Evolutionary conservation across 2,113 vertebrate genomes (phyloP).

Genomic region (Neodon shergylaensis): DNA sequence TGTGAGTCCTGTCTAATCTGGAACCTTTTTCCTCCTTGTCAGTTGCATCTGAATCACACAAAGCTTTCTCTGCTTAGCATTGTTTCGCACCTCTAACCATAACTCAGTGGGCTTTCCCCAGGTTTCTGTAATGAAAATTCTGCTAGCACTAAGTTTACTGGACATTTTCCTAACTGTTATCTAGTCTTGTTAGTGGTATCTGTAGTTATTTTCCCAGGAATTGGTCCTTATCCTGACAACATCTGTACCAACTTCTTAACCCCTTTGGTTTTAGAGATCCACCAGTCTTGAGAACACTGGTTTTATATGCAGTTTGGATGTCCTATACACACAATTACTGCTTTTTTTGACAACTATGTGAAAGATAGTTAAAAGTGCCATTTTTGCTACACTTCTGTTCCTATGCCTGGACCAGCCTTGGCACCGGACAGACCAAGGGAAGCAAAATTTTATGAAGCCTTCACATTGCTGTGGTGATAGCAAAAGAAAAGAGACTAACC

Average conservation of each 20-base stretch:
- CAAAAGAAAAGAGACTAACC: background rate
- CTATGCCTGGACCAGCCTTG: background rate
- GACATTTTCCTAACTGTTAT: background rate
- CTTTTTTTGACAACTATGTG: background rate
- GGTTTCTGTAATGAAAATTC: background rate
- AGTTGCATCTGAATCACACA: background rate
- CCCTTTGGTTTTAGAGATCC: background rate
- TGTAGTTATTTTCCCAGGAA: background rate
- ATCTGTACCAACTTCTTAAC: background rate
- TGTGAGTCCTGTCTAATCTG: background rate
- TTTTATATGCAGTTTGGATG: background rate
- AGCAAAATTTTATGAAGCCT: background rate
- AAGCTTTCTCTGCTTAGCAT: background rate
- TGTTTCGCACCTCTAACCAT: background rate
- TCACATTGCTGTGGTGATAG: background rate
- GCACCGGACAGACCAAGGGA: background rate
- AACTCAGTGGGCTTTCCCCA: background rate
- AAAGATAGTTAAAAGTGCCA: background rate
- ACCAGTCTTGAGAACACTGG: background rate
- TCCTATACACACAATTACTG: background rate
- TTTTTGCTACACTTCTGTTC: background rate
- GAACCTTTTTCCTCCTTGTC: background rate
- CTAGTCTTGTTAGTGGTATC: background rate
- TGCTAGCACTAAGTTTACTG: background rate
- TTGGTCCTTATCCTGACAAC: background rate